Base-by-base conservation (phyloP, 2,888 invertebrate species). In the Agrotis ipsilon region DNA sequence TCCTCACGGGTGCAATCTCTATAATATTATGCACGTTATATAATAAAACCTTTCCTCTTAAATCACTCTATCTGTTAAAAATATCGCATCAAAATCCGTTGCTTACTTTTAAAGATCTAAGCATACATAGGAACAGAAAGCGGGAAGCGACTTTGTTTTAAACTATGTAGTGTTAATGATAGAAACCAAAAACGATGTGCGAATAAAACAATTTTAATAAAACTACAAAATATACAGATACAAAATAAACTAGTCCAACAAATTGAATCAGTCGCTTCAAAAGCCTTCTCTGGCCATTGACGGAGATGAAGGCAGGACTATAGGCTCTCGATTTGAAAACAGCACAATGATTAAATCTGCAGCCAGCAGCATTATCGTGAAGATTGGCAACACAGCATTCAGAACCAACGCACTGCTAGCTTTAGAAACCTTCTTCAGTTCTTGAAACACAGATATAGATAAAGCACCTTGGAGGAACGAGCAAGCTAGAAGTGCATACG, bases 301-400 rank as follows among this genome's bases (percentile, higher is more conserved):
- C 0, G 74, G 57, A 19, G 63, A 19, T 24, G 65, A 3, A 6
- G 78, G 73, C 1, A 78, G 39, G 24, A 60, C 55, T 13, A 74
- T 1, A 11, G 78, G 73, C 18, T 48, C 78, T 21, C 92, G 90
- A 64, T 78, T 83, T 1, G 91, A 86, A 74, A 94, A 90, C 62
- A 91, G 71, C n/a, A 90, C 79, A 18, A 92, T 72, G 24, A 91
- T 83, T 3, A 94, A 83, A 72, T 95, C 94, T n/a, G 90, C 87
- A 24, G 93, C 64, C 60, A 94, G 51, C 48, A 94, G 65, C 14
- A 91, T 71, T 75, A 90, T 86, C 57, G 87, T 89, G 3, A 94
- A 83, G 86, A 94, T 88, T 6, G 95, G 94, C 11, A 95, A 73
- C 16, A 95, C 78, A 21, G 91, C 94, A 81, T 94, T 92, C 27